Percentiles rank a stretch among this genome's conserved stretches.
Conservation (phyloP, 1,140 invertebrate genomes). For the Bathynomus jamesi region DNA sequence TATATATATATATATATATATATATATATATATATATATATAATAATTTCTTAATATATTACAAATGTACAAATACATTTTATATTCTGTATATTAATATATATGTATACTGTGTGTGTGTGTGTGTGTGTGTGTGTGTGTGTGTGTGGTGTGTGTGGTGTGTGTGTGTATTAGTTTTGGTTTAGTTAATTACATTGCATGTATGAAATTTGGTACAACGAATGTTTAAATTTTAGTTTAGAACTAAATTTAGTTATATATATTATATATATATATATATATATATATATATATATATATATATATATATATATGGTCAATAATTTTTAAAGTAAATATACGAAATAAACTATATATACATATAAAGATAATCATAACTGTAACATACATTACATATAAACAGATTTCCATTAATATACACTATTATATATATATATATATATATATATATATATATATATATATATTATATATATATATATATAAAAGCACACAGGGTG, state of each 20-base stretch:
- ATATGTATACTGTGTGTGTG: too few species aligned
- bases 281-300: neutral
- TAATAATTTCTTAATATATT: neutral
- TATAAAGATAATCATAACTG: too few species aligned
- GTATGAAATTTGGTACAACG: neutral
- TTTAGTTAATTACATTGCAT: neutral
- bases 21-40: constrained; percentile 3
- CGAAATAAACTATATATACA: neutral
- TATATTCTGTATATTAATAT: neutral
- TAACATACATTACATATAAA: neutral
- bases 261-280: neutral
- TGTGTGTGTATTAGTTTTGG: neutral
- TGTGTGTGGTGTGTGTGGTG: neutral
- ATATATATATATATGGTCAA: neutral
- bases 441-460: neutral
- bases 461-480: neutral
- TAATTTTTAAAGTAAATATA: too few species aligned
- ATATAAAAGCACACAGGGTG: too few species aligned
- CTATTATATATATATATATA: neutral
- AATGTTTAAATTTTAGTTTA: neutral
- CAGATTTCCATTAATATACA: neutral
- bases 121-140: neutral
- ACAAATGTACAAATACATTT: neutral
- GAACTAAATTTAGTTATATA: neutral
- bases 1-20: constrained; percentile 3